Evolutionary conservation across 2,888 invertebrate genomes (phyloP), one percentile per base, ranked within the genome.

Genomic region (Pristionchus exspectatus): DNA sequence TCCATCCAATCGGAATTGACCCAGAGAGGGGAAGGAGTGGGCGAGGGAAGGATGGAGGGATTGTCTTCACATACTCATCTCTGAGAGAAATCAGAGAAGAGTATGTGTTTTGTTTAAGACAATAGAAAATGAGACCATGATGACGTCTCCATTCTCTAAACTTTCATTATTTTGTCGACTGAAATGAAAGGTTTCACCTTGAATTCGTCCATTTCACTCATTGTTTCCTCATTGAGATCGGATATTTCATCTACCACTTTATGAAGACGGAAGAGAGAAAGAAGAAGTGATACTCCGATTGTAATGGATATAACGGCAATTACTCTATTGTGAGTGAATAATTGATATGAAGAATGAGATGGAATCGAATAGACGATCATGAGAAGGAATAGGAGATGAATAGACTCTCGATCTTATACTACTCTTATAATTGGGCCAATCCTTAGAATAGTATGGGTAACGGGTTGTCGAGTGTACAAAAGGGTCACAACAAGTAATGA

Each of bases 1-100:
- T 24, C 81, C 81, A 12, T 81, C 59, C n/a, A 88, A n/a, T 18
- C 27, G 14, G 30, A 88, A 88, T 12, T 77, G 27, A 7, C 59
- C n/a, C 38, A 88, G 63, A 12, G 90, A 85, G 12, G 91, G 91
- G 87, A 90, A 90, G 21, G 69, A 59, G 50, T 85, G 83, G 24
- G 90, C 24, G 59, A 91, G 88, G 2, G 74, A 66, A 33, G 89
- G 83, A 87, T 72, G 30, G 44, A 27, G 21, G 27, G 33, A 30
- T n/a, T n/a, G n/a, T n/a, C n/a, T n/a, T n/a, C n/a, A n/a, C n/a
- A n/a, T n/a, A n/a, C n/a, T n/a, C n/a, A n/a, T n/a, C n/a, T n/a
- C n/a, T n/a, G n/a, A n/a, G n/a, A n/a, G n/a, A n/a, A n/a, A n/a
- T n/a, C n/a, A n/a, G n/a, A n/a, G n/a, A n/a, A n/a, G n/a, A n/a